phyloP scores from a whole-genome alignment of 2,113 vertebrate genomes.

The Merops nubicus region DNA sequence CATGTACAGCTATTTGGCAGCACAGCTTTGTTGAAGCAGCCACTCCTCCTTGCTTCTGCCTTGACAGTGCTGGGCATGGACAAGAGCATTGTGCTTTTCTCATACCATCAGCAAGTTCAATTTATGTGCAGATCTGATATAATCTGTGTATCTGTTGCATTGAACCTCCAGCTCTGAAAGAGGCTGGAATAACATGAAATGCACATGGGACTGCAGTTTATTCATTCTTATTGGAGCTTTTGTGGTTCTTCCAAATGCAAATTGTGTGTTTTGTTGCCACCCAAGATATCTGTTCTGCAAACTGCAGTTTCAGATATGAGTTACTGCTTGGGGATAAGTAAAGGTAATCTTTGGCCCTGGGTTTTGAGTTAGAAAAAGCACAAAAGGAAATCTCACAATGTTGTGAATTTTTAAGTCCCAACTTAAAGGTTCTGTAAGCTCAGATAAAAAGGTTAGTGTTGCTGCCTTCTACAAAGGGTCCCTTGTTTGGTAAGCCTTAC shows the following conservation, averaged over 20 bases:
- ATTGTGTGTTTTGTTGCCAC: neutral
- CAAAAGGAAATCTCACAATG: neutral
- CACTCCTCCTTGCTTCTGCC: constrained; percentile 1
- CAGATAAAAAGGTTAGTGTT: constrained; percentile 62
- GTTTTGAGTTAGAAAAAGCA: neutral
- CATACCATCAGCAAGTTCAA: neutral
- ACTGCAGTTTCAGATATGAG: neutral
- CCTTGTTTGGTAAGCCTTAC: constrained; percentile 69
- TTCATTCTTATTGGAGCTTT: neutral
- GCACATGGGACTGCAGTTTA: neutral
- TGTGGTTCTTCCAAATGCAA: neutral
- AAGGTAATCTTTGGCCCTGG: neutral
- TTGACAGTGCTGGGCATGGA: neutral
- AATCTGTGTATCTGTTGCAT: neutral
- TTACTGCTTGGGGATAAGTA: neutral
- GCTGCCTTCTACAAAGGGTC: constrained; percentile 68
- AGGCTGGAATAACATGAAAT: neutral
- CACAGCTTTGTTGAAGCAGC: neutral
- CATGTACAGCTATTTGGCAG: constrained; percentile 13
- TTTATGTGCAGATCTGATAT: constrained; percentile 12
- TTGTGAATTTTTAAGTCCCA: constrained; percentile 62
- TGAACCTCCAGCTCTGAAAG: neutral
- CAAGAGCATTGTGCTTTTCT: neutral
- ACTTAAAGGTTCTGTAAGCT: constrained; percentile 64
- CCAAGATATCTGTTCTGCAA: neutral